phyloP scores from a whole-genome alignment of 2,888 invertebrate genomes.

The Acrocyrtus sp. region DNA sequence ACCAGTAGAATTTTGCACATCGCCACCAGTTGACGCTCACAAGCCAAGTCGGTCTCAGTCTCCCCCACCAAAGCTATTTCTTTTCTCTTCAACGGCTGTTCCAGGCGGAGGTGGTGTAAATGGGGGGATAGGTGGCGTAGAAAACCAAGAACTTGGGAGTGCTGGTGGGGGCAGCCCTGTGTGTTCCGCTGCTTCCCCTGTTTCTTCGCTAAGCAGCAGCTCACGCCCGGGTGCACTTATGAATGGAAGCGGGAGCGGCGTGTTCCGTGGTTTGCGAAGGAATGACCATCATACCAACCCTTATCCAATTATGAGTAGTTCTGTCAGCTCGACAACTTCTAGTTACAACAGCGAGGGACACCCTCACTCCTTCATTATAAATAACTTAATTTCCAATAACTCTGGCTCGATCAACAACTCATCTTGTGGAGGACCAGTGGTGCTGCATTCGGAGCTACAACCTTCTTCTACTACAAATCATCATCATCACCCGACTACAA shows the following conservation, averaged over 20 bases:
- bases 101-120: constrained; percentile 54
- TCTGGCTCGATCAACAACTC: constrained; percentile 24
- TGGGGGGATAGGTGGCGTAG: constrained; percentile 6
- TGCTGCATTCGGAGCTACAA: constrained; percentile 47
- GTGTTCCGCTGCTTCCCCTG: constrained; percentile 30
- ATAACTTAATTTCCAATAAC: constrained; percentile 29
- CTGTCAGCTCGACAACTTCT: constrained; percentile 46
- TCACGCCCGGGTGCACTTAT: constrained; percentile 59
- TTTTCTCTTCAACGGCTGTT: constrained; percentile 63
- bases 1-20: constrained; percentile 90
- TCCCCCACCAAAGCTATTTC: constrained; percentile 69
- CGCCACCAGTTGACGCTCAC: constrained; percentile 89
- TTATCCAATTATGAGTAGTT: constrained; percentile 46
- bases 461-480: constrained; percentile 38
- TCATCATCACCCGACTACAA: constrained; percentile 47
- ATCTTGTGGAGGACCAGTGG: constrained; percentile 46
- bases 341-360: constrained; percentile 43
- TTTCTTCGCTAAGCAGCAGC: constrained; percentile 51
- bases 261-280: constrained; percentile 61
- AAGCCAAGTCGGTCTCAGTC: constrained; percentile 74
- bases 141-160: constrained; percentile 30
- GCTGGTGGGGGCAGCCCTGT: constrained; percentile 30
- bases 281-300: constrained; percentile 36
- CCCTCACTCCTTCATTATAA: constrained; percentile 38
- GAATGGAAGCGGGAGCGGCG: constrained; percentile 59